phyloP scores from a whole-genome alignment of 2,797 vertebrate genomes.

The Hapalemur alaotrensis region DNA sequence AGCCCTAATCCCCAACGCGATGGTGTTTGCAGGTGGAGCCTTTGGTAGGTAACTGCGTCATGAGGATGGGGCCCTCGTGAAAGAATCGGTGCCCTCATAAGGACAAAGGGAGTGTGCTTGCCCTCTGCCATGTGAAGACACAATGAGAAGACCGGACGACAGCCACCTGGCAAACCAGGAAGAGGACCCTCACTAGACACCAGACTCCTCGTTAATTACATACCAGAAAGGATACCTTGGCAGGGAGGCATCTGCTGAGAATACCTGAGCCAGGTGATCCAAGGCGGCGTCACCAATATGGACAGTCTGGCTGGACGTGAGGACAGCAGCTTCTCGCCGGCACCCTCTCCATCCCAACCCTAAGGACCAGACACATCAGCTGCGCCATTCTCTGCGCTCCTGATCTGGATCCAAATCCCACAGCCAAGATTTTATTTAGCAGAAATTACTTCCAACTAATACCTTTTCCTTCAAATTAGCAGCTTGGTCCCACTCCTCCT shows the following conservation, averaged over 20 bases:
- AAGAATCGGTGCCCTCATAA: not conserved
- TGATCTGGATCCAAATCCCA: not conserved
- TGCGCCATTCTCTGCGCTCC: accelerated
- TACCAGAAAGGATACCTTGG: not conserved
- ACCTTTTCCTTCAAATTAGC: not conserved
- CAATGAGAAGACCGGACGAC: not conserved
- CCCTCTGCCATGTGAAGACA: not conserved
- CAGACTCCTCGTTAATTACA: not conserved
- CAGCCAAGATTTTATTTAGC: not conserved
- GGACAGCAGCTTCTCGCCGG: not conserved
- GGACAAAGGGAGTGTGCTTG: not conserved
- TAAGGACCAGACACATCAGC: not conserved
- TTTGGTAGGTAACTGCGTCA: not conserved
- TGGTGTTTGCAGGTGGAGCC: not conserved
- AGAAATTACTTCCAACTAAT: not conserved
- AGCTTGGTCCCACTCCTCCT: not conserved
- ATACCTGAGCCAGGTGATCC: not conserved
- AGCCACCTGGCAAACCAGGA: not conserved
- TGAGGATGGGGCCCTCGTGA: not conserved
- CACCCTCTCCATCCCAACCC: not conserved
- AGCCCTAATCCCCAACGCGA: not conserved
- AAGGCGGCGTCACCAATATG: accelerated
- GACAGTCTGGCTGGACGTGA: accelerated
- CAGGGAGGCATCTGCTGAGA: too few relatives aligned
- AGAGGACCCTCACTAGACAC: not conserved